Conservation (phyloP, 2,113 vertebrate species). For the Paraplagusia blochii region DNA sequence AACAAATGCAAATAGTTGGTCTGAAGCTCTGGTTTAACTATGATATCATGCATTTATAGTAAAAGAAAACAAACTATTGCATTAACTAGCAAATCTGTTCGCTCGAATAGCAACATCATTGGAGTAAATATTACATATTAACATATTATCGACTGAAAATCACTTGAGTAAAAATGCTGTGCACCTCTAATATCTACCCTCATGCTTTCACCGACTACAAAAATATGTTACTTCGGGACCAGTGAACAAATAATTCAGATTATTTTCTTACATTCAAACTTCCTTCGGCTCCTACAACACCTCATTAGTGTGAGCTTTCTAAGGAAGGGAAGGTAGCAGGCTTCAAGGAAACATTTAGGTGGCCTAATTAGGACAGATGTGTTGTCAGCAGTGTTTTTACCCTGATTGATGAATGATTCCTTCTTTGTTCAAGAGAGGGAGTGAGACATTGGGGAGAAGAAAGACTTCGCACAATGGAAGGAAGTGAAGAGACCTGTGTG, state of each 20-base stretch:
- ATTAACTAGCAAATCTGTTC: too few relatives aligned
- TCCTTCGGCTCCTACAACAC: constrained; percentile 39
- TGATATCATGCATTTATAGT: too few relatives aligned
- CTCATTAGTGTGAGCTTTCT: constrained; percentile 45
- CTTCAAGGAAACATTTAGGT: constrained; percentile 76
- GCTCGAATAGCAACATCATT: too few relatives aligned
- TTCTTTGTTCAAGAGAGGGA: constrained; percentile 66
- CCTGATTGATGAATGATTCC: constrained; percentile 85
- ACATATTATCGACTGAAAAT: too few relatives aligned
- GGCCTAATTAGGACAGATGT: constrained; percentile 77
- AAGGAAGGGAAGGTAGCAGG: constrained; percentile 59
- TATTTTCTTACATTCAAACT: constrained; percentile 29
- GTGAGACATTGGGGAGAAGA: constrained; percentile 60
- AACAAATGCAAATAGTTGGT: too few relatives aligned
- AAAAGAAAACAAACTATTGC: too few relatives aligned
- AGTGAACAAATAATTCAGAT: constrained; percentile 22
- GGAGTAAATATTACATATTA: too few relatives aligned
- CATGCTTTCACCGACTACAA: not conserved
- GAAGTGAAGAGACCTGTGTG: constrained; percentile 49
- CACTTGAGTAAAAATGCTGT: too few relatives aligned
- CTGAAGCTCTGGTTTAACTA: too few relatives aligned
- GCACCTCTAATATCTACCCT: not conserved
- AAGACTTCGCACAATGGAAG: constrained; percentile 53
- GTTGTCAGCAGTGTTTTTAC: constrained; percentile 77
- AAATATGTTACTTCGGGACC: not conserved